Base-by-base conservation (phyloP, 1,140 invertebrate genomes). In the Habropoda laboriosa region DNA sequence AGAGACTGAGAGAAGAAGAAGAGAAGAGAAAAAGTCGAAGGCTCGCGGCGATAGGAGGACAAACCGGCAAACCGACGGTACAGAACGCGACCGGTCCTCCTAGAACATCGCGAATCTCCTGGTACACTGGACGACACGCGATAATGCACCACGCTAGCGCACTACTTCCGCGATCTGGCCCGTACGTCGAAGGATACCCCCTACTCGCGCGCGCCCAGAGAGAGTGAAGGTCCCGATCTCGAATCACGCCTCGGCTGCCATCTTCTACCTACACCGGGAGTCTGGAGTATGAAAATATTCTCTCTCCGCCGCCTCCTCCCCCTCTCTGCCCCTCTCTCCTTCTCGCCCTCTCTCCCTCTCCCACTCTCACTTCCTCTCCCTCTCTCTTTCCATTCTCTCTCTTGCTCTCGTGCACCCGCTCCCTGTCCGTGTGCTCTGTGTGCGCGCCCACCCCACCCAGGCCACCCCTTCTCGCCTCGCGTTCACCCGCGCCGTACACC, bases 261-360 rank as follows among this genome's bases (percentile, higher is more conserved):
- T 93, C 91, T 93, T 93, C 92, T 92, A 92, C 92, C 90, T 87
- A 86, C 88, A 88, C 86, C 87, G 88, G 88, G 91, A 92, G 89
- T 91, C 91, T 90, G 84, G 89, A 90, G 88, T 92, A 92, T 92
- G 91, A 92, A 93, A 92, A 93, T 93, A 92, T 93, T 92, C 79
- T 72, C 80, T 40, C 79, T 72, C 80, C 32, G 64, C 80, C 90
- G 86, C 77, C 83, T 82, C 88, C 86, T 81, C 86, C 30, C 60
- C 45, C 32, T 16, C 60, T 16, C 66, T 57, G 13, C 53, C 27
- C 42, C 68, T n/a, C 58, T 27, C 74, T 49, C 61, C n/a, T 38
- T 38, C 53, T 47, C 55, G 6, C 67, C 89, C 80, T 45, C 74
- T 47, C 79, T 61, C 70, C 21, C 3, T 3, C 45, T 47, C 18